Evolutionary conservation across 2,888 invertebrate species (phyloP).

Genomic region (Xanthorhoe spadicearia): DNA sequence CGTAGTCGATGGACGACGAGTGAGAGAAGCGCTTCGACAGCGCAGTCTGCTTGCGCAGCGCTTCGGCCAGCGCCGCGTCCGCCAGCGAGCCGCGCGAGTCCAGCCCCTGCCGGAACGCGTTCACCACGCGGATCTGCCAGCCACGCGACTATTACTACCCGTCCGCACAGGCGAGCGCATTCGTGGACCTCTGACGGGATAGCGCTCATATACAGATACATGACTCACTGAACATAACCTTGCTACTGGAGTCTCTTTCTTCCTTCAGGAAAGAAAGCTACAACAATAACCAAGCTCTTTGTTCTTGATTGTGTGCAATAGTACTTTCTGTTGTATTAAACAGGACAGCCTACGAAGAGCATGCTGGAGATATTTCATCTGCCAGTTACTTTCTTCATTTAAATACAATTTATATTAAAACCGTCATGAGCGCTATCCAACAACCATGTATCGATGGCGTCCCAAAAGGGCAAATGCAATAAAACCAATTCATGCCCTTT

Average conservation of each 20-base stretch:
- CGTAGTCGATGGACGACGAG: conserved; percentile 95
- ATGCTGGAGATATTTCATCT: neutral
- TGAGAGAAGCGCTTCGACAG: conserved; percentile 96
- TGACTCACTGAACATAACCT: neutral
- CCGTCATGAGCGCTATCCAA: conserved; percentile 33
- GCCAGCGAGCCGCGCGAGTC: conserved; percentile 97
- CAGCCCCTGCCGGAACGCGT: conserved; percentile 99
- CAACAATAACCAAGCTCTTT: neutral
- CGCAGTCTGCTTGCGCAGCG: conserved; percentile 96
- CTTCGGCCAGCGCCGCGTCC: conserved; percentile 96
- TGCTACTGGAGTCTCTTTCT: neutral
- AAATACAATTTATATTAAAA: neutral
- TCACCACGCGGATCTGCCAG: conserved; percentile 99
- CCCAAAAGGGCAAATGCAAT: conserved; percentile 29
- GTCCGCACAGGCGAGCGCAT: conserved; percentile 22
- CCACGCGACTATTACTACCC: conserved; percentile 53
- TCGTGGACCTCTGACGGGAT: conserved; percentile 44
- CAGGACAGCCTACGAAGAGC: neutral
- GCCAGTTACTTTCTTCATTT: neutral
- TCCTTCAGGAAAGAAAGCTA: neutral
- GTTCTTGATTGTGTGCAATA: neutral
- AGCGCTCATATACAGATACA: conserved; percentile 16
- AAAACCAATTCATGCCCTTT: conserved; percentile 21
- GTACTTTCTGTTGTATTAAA: neutral
- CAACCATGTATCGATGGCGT: conserved; percentile 34